Conservation (phyloP, 2,888 invertebrate species). For the Calameuta idolon region DNA sequence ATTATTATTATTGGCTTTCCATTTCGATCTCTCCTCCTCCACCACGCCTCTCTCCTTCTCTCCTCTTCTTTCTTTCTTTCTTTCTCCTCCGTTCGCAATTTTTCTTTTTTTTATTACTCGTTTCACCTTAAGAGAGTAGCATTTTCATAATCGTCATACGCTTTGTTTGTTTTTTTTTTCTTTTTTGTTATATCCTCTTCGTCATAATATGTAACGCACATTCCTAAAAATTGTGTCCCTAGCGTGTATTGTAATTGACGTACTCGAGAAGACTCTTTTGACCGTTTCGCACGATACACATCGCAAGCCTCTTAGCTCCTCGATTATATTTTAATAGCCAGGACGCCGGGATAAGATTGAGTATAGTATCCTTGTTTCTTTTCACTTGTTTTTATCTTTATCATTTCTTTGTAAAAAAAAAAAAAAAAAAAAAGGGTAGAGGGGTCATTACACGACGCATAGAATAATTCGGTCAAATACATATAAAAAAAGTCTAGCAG, state of each 20-base stretch:
- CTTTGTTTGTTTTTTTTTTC: neutral
- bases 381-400: neutral
- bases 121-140: constrained; percentile 16
- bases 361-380: neutral
- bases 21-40: constrained; percentile 5
- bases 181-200: neutral
- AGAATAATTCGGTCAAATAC: neutral
- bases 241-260: constrained; percentile 54
- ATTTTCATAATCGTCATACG: neutral
- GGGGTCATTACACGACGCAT: neutral
- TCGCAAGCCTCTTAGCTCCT: constrained; percentile 2
- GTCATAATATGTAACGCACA: neutral
- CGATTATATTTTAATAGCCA: neutral
- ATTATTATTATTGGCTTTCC: constrained; percentile 4
- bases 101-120: constrained; percentile 25
- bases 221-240: constrained; percentile 23
- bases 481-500: neutral
- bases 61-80: constrained; percentile 16
- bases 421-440: neutral
- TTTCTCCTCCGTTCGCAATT: constrained; percentile 9
- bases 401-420: neutral
- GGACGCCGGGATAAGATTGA: neutral
- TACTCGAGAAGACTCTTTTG: constrained; percentile 52
- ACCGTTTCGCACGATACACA: constrained; percentile 12
- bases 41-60: constrained; percentile 6